Base-by-base conservation (phyloP, 2,113 vertebrate species). In the Alethe castanea region DNA sequence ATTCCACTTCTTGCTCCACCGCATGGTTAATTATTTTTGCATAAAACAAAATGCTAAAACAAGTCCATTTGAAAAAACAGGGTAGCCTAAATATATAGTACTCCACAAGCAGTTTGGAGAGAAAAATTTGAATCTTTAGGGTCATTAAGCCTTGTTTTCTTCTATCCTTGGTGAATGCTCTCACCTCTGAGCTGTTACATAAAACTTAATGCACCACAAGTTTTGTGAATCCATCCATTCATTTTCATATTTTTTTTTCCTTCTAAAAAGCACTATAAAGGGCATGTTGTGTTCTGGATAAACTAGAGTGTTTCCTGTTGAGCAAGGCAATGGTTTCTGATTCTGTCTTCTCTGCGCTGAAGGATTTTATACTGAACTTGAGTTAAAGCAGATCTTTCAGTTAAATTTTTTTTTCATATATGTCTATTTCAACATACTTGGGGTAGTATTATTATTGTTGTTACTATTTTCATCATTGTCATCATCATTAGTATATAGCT, bases 151-250 rank as follows among this genome's bases (percentile, higher is more conserved):
- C 56, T 57, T 33, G 50, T 71, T 91, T 91, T 86, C 36, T 56
- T 92, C 52, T 81, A 2, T 71, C 81, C 40, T 81, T 78, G 40
- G 56, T 87, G 91, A 92, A 61, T 38, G 53, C 52, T 94, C 26
- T 95, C 1, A 9, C 31, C 67, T 85, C 82, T 70, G 64, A 93
- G 70, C 81, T 90, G 14, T 79, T 96, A 73, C 44, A 8, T 91
- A 81, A 89, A 85, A 45, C 48, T 80, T 64, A 91, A 67, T 56
- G 90, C 78, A 64, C 65, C 12, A 4, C 77, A 33, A 31, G 56
- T 83, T 96, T 91, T 95, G 92, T 96, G 96, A 90, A 91, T 81
- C 73, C 87, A 71, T 26, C 61, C 78, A 44, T 94, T 94, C 44
- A 74, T 90, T 93, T 91, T 64, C 53, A 24, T 81, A 56, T 19